A percentile compares a stretch with the other conserved stretches of the same genome.
Conservation (phyloP, 1,140 invertebrate species). For the Drosophila auraria region DNA sequence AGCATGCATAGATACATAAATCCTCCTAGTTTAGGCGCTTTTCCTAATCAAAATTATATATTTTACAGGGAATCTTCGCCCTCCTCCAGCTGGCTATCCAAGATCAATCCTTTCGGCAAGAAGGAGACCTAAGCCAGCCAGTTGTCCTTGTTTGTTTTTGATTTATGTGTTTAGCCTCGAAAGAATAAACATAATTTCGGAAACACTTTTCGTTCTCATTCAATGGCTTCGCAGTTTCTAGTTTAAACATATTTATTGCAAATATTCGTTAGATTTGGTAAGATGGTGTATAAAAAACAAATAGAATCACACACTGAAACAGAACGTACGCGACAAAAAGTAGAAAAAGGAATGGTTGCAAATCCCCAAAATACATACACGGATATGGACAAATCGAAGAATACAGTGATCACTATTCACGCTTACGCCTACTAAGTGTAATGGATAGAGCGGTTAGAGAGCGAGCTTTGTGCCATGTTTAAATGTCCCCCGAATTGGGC, state of each 20-base stretch:
- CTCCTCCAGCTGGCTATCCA: slow-evolving; percentile 88
- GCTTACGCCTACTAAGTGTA: slow-evolving; percentile 50
- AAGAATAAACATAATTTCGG: slow-evolving; percentile 47
- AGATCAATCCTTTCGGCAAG: slow-evolving; percentile 90
- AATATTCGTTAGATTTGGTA: slow-evolving; percentile 52
- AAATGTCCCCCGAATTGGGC: slow-evolving; percentile 9
- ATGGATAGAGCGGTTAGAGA: slow-evolving; percentile 30
- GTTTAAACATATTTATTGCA: slow-evolving; percentile 62
- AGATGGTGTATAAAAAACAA: slow-evolving; percentile 48
- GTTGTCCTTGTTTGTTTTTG: slow-evolving; percentile 39
- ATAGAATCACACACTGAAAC: slow-evolving; percentile 47
- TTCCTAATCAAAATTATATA: not conserved
- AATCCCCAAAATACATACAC: slow-evolving; percentile 53
- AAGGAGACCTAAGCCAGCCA: slow-evolving; percentile 86
- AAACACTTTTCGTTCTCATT: slow-evolving; percentile 9
- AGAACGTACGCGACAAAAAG: slow-evolving; percentile 32
- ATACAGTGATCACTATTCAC: slow-evolving; percentile 47
- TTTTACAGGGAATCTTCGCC: slow-evolving; percentile 60
- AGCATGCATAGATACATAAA: not conserved
- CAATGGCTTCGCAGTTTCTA: not conserved
- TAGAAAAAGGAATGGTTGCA: slow-evolving; percentile 72
- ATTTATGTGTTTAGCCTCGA: slow-evolving; percentile 56
- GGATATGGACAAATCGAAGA: slow-evolving; percentile 22
- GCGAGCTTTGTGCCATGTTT: slow-evolving; percentile 69
- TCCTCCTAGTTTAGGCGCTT: not conserved